Percentiles rank a stretch among this genome's conserved stretches.
Evolutionary conservation across 2,797 vertebrate genomes (phyloP).

Genomic region (Pangasius krempfi): DNA sequence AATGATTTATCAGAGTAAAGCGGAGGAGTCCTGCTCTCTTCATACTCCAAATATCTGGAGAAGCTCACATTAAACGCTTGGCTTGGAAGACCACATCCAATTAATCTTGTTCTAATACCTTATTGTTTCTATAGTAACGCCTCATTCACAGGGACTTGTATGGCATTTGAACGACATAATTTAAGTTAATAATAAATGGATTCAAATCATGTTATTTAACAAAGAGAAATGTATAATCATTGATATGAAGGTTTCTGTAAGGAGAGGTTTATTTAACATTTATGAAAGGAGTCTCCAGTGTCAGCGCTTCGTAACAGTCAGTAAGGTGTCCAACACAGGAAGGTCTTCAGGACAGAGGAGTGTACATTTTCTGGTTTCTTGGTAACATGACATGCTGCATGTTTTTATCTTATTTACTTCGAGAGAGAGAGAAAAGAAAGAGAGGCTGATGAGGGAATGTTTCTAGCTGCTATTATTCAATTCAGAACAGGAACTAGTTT

Average conservation of each 20-base stretch:
- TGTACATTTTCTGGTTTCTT: background rate
- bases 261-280: background rate
- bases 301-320: background rate
- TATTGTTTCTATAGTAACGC: background rate
- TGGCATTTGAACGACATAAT: no score
- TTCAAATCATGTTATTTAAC: background rate
- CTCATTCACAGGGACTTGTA: background rate
- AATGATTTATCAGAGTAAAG: constrained; percentile 8
- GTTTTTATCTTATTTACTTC: background rate
- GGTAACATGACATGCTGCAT: background rate
- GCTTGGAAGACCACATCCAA: background rate
- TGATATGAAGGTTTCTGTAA: background rate
- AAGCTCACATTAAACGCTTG: background rate
- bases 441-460: background rate
- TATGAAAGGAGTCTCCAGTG: background rate
- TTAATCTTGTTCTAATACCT: background rate
- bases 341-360: background rate
- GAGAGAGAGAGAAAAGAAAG: background rate
- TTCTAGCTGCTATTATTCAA: background rate
- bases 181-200: no score
- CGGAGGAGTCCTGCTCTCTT: background rate
- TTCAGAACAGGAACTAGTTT: background rate
- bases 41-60: background rate
- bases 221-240: background rate
- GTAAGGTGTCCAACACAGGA: background rate